These are phyloP conservation scores for Drosophila watanabei DNA, from an alignment of 1,140 invertebrate genomes.

Conservation along the genomic window DNA sequence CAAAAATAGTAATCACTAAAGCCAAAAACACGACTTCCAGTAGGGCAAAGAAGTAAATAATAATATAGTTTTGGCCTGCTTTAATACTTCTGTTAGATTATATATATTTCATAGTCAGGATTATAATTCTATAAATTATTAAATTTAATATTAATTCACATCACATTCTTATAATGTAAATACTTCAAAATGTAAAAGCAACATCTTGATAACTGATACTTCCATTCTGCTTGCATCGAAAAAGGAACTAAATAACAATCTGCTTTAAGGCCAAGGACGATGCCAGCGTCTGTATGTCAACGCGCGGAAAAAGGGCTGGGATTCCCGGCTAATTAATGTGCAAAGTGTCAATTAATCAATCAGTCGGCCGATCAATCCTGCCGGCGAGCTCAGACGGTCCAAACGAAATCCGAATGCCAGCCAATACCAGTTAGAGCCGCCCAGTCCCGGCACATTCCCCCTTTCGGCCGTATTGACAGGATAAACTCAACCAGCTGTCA, in stretches of 20 bases:
- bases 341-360: slow-evolving; percentile 84
- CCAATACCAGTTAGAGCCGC: slow-evolving; percentile 37
- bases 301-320: slow-evolving; percentile 25
- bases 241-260: slow-evolving; percentile 18
- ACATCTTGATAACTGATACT: neutral
- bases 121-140: no score
- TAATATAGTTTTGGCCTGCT: no score
- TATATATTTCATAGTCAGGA: neutral
- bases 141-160: no score
- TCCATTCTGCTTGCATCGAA: neutral
- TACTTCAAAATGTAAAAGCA: neutral
- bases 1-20: neutral
- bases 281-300: slow-evolving; percentile 38
- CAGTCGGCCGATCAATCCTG: slow-evolving; percentile 73
- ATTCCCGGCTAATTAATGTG: slow-evolving; percentile 72
- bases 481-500: slow-evolving; percentile 78
- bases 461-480: slow-evolving; percentile 64
- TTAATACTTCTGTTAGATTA: neutral
- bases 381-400: slow-evolving; percentile 31
- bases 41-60: neutral
- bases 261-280: slow-evolving; percentile 42
- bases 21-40: neutral
- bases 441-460: neutral
- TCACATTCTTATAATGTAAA: no score
- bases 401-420: slow-evolving; percentile 50